Conservation (phyloP, 2,888 invertebrate species). For the Drosophila paramelanica region DNA sequence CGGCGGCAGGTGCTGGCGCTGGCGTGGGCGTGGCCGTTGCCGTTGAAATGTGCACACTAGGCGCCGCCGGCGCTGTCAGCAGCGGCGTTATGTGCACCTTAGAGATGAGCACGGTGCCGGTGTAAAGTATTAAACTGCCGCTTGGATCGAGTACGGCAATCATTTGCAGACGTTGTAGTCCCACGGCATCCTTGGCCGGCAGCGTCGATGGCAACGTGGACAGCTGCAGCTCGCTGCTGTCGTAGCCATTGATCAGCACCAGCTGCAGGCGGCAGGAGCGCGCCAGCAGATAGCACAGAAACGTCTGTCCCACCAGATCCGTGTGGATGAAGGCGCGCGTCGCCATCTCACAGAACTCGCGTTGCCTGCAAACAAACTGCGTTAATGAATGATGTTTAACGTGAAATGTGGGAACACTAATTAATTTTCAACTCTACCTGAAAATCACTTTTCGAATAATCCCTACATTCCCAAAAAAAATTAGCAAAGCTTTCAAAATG, state of each 20-base stretch:
- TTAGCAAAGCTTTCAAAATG: no score
- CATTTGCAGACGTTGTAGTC: slow-evolving; percentile 91
- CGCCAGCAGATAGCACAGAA: slow-evolving; percentile 91
- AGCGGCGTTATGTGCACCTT: slow-evolving; percentile 92
- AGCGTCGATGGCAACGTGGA: slow-evolving; percentile 91
- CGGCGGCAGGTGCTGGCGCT: not conserved
- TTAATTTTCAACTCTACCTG: no score
- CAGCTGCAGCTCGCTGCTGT: slow-evolving; percentile 88
- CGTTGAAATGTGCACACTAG: slow-evolving; percentile 12
- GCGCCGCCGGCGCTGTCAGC: slow-evolving; percentile 24
- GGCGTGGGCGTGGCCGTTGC: slow-evolving; percentile 21
- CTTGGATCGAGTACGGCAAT: slow-evolving; percentile 92
- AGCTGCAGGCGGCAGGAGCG: slow-evolving; percentile 82
- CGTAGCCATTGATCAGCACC: slow-evolving; percentile 88
- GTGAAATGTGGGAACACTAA: no score
- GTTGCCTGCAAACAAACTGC: slow-evolving; percentile 68
- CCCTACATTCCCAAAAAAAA: no score
- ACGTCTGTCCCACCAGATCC: slow-evolving; percentile 94
- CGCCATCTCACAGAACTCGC: slow-evolving; percentile 87
- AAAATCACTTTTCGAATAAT: no score
- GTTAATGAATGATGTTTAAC: not conserved
- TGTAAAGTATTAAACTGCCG: slow-evolving; percentile 92
- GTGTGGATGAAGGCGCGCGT: slow-evolving; percentile 92
- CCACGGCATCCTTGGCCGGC: slow-evolving; percentile 93
- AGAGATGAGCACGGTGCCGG: slow-evolving; percentile 92